Evolutionary conservation across 30 jellyfish, hydroid and myxozoan species (phyloP).

Genomic region (Sanderia malayensis): DNA sequence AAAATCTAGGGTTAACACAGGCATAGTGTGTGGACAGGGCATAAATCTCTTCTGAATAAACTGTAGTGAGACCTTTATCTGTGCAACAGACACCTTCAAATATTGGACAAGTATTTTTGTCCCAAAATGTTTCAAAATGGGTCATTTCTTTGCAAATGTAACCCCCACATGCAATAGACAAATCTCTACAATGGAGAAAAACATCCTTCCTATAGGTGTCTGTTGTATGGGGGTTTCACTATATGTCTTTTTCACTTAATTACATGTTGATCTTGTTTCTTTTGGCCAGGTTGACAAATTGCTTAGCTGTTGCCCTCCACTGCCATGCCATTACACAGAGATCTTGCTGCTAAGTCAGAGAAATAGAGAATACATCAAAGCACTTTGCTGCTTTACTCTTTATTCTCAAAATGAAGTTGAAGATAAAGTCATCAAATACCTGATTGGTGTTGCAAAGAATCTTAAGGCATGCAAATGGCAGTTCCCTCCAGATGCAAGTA

Average conservation of each 20-base stretch:
- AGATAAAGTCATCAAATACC: constrained; percentile 53
- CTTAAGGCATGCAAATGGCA: constrained; percentile 59
- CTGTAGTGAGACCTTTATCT: too few relatives aligned
- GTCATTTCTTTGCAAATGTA: too few relatives aligned
- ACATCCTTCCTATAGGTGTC: too few relatives aligned
- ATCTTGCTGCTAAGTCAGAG: constrained; percentile 43
- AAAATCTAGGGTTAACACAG: too few relatives aligned
- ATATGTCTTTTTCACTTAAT: too few relatives aligned
- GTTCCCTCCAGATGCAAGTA: constrained; percentile 26
- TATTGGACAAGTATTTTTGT: too few relatives aligned
- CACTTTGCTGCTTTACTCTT: constrained; percentile 62
- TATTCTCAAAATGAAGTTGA: constrained; percentile 40
- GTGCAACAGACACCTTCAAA: too few relatives aligned
- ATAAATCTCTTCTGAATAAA: too few relatives aligned
- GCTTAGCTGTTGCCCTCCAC: constrained; percentile 63
- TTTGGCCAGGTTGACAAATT: constrained; percentile 17
- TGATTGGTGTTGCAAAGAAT: constrained; percentile 36
- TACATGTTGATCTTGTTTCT: neutral
- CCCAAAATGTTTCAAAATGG: too few relatives aligned
- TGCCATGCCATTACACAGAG: constrained; percentile 61
- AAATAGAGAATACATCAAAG: constrained; percentile 64
- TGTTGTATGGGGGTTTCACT: neutral
- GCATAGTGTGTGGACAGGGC: too few relatives aligned
- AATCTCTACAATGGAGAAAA: too few relatives aligned
- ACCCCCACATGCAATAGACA: too few relatives aligned